phyloP scores from a whole-genome alignment of 2,888 invertebrate species.

The Electrophaes corylata region DNA sequence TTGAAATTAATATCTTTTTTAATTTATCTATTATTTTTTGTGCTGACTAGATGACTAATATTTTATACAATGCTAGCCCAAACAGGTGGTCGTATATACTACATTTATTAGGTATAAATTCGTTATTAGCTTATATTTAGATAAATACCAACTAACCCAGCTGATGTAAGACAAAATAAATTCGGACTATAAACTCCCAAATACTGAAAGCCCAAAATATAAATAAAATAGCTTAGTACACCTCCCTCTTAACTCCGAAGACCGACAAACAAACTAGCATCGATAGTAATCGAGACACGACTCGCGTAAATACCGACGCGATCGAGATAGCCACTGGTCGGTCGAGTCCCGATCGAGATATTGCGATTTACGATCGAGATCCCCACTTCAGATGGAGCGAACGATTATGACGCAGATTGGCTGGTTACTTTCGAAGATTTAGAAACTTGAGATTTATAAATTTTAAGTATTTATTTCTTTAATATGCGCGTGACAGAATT shows the following conservation, averaged over 20 bases:
- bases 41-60: too few relatives aligned
- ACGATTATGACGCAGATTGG: slow-evolving; percentile 30
- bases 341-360: slow-evolving; percentile 70
- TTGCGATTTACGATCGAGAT: slow-evolving; percentile 67
- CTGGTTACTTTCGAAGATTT: slow-evolving; percentile 8
- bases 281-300: slow-evolving; percentile 71
- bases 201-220: neutral
- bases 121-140: too few relatives aligned
- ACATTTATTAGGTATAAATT: too few relatives aligned
- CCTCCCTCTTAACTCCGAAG: slow-evolving; percentile 35
- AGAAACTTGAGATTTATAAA: neutral
- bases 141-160: too few relatives aligned
- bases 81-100: too few relatives aligned
- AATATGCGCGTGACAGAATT: too few relatives aligned
- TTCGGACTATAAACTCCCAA: too few relatives aligned
- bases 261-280: slow-evolving; percentile 67
- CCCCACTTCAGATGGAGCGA: slow-evolving; percentile 65
- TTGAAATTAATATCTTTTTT: too few relatives aligned
- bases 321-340: slow-evolving; percentile 60
- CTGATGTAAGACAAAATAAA: too few relatives aligned
- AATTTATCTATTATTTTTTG: too few relatives aligned
- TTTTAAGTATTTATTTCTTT: neutral
- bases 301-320: slow-evolving; percentile 56
- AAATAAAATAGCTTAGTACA: slow-evolving; percentile 44
- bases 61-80: too few relatives aligned